These are phyloP conservation scores for Sebastolobus alascanus DNA, from an alignment of 2,797 vertebrate genomes.

Conservation along the genomic window DNA sequence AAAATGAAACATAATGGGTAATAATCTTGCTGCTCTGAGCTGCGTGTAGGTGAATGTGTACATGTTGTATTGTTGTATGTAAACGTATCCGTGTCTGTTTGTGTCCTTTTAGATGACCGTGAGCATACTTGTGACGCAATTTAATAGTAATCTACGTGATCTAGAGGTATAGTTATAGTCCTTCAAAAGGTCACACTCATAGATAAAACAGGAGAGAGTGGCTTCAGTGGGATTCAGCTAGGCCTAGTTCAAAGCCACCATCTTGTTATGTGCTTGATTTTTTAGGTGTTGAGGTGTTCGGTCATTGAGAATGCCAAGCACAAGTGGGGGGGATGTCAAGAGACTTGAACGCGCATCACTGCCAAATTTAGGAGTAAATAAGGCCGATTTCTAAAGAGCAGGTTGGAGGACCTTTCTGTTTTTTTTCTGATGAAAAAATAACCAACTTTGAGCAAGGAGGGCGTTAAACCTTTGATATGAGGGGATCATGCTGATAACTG, in stretches of 20 bases:
- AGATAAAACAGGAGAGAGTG: background rate
- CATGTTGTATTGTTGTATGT: background rate
- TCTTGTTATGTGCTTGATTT: conserved; percentile 21
- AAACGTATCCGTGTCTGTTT: background rate
- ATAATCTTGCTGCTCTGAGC: background rate
- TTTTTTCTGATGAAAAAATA: conserved; percentile 30
- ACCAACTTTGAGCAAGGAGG: conserved; percentile 44
- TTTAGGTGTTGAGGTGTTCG: background rate
- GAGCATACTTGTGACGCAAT: too few relatives aligned
- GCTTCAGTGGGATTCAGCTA: conserved; percentile 32
- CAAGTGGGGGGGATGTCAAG: background rate
- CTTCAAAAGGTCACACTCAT: conserved; percentile 17
- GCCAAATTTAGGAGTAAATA: conserved; percentile 39
- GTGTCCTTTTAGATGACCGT: background rate
- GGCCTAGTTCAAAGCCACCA: conserved; percentile 12
- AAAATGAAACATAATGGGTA: conserved; percentile 14
- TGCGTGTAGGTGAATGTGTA: background rate
- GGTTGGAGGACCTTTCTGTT: conserved; percentile 21
- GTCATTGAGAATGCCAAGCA: conserved; percentile 29
- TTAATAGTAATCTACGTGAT: background rate
- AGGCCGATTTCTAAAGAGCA: conserved; percentile 18
- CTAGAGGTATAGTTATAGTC: background rate
- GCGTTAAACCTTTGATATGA: conserved; percentile 60
- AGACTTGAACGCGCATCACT: conserved; percentile 19
- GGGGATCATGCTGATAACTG: conserved; percentile 64